Evolutionary conservation across 1,140 invertebrate genomes (phyloP), one percentile per base, ranked within the genome.

Genomic region (Drosophila kepulauana): DNA sequence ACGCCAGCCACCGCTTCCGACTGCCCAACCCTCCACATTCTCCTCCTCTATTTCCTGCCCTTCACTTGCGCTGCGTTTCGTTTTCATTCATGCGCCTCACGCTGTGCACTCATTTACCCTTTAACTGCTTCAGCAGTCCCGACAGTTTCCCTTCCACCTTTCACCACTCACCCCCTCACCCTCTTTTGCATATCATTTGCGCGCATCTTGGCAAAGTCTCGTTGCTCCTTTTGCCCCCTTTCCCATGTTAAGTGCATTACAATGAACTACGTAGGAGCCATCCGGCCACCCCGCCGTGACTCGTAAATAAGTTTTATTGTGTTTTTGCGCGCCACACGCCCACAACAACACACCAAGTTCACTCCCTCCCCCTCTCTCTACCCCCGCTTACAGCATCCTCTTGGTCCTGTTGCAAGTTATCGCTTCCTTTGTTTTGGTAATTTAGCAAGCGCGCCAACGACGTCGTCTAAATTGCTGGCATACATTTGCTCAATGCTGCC

Each of bases 271-370:
- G 77, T 74, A 48, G 75, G 70, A 69, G 84, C 68, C 71, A 70
- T 59, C 57, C 64, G 65, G 75, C 75, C 63, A 62, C 74, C 81
- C 85, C 85, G 85, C 65, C 85, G 85, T 89, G 85, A 89, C 78
- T 89, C 85, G 85, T 89, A 89, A 89, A 89, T 89, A 89, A 89
- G 85, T 89, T 89, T 89, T 89, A 89, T 89, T 89, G 85, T 89
- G 81, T 89, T 85, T 84, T 84, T 38, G 35, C 35, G 67, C 73
- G 78, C 70, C 67, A 62, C 75, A 88, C 84, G 85, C 84, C 81
- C 71, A 77, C 69, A 43, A 77, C 69, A 43, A 41, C n/a, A 3
- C 28, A 7, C n/a, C 58, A 8, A 38, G 7, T 10, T 8, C 16
- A 45, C 8, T 3, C 28, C 5, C 46, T 15, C 46, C 15, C 46